Base-by-base conservation (phyloP, 1,140 invertebrate species). In the Drosophila pseudoananassae region DNA sequence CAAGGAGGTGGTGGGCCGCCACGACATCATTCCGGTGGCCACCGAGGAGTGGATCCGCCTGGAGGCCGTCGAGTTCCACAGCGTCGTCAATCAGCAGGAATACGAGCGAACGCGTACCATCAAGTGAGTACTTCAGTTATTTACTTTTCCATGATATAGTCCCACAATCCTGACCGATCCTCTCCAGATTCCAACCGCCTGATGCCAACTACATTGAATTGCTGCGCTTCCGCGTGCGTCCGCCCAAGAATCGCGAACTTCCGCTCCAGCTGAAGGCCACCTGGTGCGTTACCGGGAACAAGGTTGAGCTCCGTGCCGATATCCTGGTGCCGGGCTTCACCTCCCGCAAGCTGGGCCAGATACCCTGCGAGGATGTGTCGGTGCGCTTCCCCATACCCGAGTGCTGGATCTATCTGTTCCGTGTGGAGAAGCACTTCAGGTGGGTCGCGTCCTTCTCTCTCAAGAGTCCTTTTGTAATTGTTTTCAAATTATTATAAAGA, bases 41-140 rank as follows among this genome's bases (percentile, higher is more conserved):
- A 99, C 99, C 0, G 99, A 99, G 92, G 98, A 99, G 93, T 99
- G 99, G 99, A 99, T 99, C 81, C 94, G 97, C 45, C 94, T 99
- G 4, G 98, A 99, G 93, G 94, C 96, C 20, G 94, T 97, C 0
- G 98, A 99, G 92, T 99, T 99, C 92, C 98, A 99, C 93, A 95
- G 95, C 36, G 98, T 97, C 91, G 96, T 99, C 7, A 96, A 99
- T 89, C 95, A 96, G 76, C 95, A 98, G 53, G 97, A 98, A 75
- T 99, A 98, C 92, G 95, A 98, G 58, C 95, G 95, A 60, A 96
- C 96, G 4, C 96, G 97, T 92, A 97, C 97, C 65, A 98, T 99
- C 70, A 98, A 97, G 96, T 97, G 92, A 84, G 79, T 72, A 3
- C 27, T 33, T 36, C 3, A 33, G 2, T n/a, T 10, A 12, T 12